Evolutionary conservation across 2,888 invertebrate genomes (phyloP).

Genomic region (Melinaea menophilus): DNA sequence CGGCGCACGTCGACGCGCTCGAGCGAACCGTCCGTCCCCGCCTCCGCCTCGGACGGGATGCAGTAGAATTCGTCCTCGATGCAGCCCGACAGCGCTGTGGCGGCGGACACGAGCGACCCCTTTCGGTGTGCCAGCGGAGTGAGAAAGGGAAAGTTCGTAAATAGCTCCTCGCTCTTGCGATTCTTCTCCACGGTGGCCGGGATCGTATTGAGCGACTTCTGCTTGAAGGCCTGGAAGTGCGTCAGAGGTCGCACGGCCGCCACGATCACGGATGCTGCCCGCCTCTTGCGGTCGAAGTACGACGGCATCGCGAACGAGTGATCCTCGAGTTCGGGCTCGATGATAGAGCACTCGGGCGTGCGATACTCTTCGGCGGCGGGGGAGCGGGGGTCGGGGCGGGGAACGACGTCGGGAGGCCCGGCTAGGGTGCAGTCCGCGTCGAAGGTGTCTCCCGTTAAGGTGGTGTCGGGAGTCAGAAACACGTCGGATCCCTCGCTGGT

Average conservation of each 20-base stretch:
- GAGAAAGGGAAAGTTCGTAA: constrained; percentile 77
- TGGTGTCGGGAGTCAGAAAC: constrained; percentile 60
- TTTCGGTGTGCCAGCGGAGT: constrained; percentile 78
- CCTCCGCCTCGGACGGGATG: constrained; percentile 58
- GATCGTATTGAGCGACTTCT: constrained; percentile 71
- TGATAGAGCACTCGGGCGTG: constrained; percentile 54
- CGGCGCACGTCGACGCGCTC: constrained; percentile 55
- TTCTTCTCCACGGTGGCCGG: constrained; percentile 59
- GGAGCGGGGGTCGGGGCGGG: constrained; percentile 47
- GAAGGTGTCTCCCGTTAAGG: constrained; percentile 45
- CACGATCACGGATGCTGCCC: constrained; percentile 51
- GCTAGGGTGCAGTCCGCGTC: constrained; percentile 51
- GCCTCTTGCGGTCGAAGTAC: constrained; percentile 68
- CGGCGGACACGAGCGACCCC: constrained; percentile 59
- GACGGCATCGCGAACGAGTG: constrained; percentile 66
- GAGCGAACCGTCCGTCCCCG: constrained; percentile 37
- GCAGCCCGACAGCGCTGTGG: constrained; percentile 60
- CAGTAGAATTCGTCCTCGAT: constrained; percentile 72
- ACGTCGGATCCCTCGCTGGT: constrained; percentile 51
- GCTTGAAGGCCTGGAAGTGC: constrained; percentile 71
- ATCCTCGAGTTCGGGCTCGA: constrained; percentile 36
- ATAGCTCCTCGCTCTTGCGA: constrained; percentile 64
- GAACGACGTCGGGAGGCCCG: constrained; percentile 61
- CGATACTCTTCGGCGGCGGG: constrained; percentile 49
- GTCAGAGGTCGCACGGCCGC: constrained; percentile 60